Evolutionary conservation across 2,888 invertebrate genomes (phyloP).

Genomic region (Parnassius glacialis): DNA sequence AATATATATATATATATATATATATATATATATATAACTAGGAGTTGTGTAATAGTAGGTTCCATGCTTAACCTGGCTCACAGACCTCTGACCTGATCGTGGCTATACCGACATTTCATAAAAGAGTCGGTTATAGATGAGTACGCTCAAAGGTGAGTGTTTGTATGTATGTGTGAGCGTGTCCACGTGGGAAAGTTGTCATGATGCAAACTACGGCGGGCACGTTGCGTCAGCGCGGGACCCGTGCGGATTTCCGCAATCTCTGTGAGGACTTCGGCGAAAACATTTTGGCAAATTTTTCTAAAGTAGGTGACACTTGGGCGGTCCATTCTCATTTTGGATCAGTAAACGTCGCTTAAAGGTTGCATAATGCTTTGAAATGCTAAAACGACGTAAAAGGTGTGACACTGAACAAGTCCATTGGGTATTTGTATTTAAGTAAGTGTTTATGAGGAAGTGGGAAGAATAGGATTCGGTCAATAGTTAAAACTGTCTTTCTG

Average conservation of each 20-base stretch:
- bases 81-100: neutral
- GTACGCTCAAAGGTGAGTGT: slow-evolving; percentile 23
- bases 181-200: slow-evolving; percentile 36
- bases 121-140: neutral
- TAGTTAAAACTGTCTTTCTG: too few species aligned
- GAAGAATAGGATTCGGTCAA: too few species aligned
- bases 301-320: neutral
- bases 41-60: neutral
- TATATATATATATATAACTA: neutral
- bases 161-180: slow-evolving; percentile 33
- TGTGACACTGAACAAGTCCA: too few species aligned
- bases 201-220: slow-evolving; percentile 30
- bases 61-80: neutral
- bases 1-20: neutral
- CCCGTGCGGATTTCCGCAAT: slow-evolving; percentile 5
- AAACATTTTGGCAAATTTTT: slow-evolving; percentile 7
- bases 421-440: too few species aligned
- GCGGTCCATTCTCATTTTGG: neutral
- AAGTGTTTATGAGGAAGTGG: too few species aligned
- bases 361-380: neutral
- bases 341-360: neutral
- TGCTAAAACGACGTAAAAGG: too few species aligned
- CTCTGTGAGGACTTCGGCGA: neutral
- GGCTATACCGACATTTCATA: neutral
- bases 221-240: slow-evolving; percentile 28